These are phyloP conservation scores for Scaptomyza montana DNA, from an alignment of 1,140 invertebrate genomes.

Conservation along the genomic window DNA sequence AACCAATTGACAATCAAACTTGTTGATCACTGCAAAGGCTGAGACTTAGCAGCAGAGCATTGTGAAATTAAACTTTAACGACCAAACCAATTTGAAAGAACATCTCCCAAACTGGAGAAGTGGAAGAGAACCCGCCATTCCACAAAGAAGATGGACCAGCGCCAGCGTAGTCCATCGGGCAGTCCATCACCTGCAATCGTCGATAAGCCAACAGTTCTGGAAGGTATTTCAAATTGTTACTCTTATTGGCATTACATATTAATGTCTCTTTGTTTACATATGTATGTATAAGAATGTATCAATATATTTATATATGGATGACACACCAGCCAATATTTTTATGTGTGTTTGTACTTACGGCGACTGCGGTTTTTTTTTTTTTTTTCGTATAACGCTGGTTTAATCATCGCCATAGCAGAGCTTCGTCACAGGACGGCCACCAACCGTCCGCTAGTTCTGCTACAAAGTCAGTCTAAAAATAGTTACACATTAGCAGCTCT, in stretches of 20 bases:
- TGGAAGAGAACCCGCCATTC: conserved; percentile 82
- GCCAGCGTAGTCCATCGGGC: conserved; percentile 57
- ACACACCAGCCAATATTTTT: not conserved
- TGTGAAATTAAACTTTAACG: conserved; percentile 25
- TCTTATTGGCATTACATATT: not conserved
- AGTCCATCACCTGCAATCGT: conserved; percentile 26
- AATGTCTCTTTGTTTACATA: not conserved
- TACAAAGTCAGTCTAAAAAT: conserved; percentile 23
- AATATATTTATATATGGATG: not conserved
- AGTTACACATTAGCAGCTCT: conserved; percentile 23
- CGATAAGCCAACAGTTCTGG: conserved; percentile 75
- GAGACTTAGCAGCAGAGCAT: conserved; percentile 18
- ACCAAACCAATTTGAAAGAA: conserved; percentile 9
- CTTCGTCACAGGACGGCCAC: conserved; percentile 8
- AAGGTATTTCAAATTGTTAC: conserved; percentile 58
- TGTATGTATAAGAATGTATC: not conserved
- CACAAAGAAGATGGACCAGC: conserved; percentile 78
- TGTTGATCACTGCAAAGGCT: conserved; percentile 27
- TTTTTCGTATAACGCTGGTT: not conserved
- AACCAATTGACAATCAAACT: conserved; percentile 28
- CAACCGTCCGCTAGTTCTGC: conserved; percentile 5
- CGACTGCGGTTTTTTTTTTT: not conserved
- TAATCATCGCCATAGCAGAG: conserved; percentile 15
- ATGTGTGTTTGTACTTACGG: conserved; percentile 8
- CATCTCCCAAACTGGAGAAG: conserved; percentile 78